These are phyloP conservation scores for Pagetopsis macropterus DNA, from an alignment of 2,797 vertebrate genomes.

Conservation along the genomic window DNA sequence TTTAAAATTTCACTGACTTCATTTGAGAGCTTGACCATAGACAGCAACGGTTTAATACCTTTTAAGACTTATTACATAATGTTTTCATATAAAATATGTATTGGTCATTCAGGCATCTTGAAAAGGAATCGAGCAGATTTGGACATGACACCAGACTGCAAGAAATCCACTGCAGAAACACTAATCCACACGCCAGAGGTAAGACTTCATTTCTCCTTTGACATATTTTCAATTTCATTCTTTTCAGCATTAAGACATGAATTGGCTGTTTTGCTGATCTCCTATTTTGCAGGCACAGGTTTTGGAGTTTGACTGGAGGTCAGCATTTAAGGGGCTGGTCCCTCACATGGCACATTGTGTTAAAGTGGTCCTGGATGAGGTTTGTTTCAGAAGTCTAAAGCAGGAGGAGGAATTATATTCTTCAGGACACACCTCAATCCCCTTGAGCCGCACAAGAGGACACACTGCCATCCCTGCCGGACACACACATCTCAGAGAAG, in stretches of 20 bases:
- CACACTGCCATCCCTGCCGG: constrained; percentile 59
- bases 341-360: constrained; percentile 88
- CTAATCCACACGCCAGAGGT: constrained; percentile 75
- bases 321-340: constrained; percentile 86
- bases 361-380: constrained; percentile 87
- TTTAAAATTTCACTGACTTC: background rate
- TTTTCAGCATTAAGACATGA: constrained; percentile 16
- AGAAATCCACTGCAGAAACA: constrained; percentile 56
- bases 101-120: constrained; percentile 66
- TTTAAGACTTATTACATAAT: background rate
- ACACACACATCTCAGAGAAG: constrained; percentile 73
- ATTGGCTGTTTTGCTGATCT: constrained; percentile 35
- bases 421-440: constrained; percentile 72
- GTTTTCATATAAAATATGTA: constrained; percentile 6
- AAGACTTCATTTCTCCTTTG: constrained; percentile 15
- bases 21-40: constrained; percentile 6
- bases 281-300: constrained; percentile 79
- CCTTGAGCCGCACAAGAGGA: constrained; percentile 70
- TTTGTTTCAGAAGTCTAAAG: constrained; percentile 87
- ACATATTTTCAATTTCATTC: background rate
- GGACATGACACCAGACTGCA: constrained; percentile 57
- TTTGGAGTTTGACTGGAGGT: constrained; percentile 92
- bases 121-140: constrained; percentile 73
- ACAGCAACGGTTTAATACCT: constrained; percentile 3
- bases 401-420: constrained; percentile 84